Percentiles rank a stretch among this genome's conserved stretches.
phyloP scores from a whole-genome alignment of 2,113 vertebrate species.

The Elgaria multicarinata region DNA sequence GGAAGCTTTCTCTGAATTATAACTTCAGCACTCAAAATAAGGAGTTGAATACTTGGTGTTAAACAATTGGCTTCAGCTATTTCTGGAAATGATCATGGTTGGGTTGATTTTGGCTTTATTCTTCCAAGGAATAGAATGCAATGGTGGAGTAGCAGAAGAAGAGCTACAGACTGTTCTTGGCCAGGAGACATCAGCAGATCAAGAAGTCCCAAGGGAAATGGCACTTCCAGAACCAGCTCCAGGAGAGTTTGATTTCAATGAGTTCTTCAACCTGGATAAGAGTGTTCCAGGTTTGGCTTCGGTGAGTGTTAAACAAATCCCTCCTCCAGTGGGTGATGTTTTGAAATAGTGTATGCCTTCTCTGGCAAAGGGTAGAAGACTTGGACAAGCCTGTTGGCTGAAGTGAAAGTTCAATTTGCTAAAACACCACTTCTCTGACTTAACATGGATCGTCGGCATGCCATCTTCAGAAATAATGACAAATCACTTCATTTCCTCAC shows the following conservation, averaged over 20 bases:
- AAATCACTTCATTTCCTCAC: background rate
- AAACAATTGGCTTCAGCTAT: background rate
- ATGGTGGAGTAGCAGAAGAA: constrained; percentile 88
- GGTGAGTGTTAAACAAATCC: constrained; percentile 81
- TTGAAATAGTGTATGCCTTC: background rate
- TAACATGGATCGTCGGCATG: background rate
- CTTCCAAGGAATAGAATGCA: constrained; percentile 86
- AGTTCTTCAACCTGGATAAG: constrained; percentile 98
- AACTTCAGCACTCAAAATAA: background rate
- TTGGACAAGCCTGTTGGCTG: background rate
- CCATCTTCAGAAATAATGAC: background rate
- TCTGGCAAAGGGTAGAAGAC: background rate
- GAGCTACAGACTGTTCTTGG: constrained; percentile 77
- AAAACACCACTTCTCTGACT: background rate
- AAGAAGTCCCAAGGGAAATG: constrained; percentile 90
- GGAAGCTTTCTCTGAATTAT: background rate
- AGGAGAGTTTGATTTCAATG: constrained; percentile 98
- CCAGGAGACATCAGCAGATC: constrained; percentile 85
- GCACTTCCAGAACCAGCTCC: constrained; percentile 86
- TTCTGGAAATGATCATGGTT: background rate
- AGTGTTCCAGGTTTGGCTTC: constrained; percentile 95
- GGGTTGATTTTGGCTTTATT: constrained; percentile 7
- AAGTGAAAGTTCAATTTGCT: too few species aligned
- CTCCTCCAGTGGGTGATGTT: background rate
- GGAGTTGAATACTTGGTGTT: background rate